A percentile compares a stretch with the other conserved stretches of the same genome.
Evolutionary conservation across 2,113 vertebrate species (phyloP).

Genomic region (Dunckerocampus dactyliophorus): DNA sequence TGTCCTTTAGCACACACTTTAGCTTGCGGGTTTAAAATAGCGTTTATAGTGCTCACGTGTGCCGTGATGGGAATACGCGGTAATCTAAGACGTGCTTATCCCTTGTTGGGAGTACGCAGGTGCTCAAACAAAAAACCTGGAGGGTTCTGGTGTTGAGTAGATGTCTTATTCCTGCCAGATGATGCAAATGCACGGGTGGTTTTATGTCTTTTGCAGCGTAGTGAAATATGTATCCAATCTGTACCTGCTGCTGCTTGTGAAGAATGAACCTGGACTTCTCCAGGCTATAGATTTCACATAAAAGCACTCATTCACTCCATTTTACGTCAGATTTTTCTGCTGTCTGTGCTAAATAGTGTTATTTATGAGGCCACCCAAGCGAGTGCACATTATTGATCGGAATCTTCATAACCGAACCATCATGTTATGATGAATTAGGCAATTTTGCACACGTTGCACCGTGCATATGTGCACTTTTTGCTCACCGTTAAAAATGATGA

Average conservation of each 20-base stretch:
- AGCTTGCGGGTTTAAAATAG: slow-evolving; percentile 45
- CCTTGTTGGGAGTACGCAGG: neutral
- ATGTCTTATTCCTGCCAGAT: slow-evolving; percentile 2
- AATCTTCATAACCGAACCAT: slow-evolving; percentile 44
- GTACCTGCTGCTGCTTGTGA: neutral
- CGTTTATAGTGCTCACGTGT: slow-evolving; percentile 19
- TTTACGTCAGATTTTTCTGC: neutral
- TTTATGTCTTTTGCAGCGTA: neutral
- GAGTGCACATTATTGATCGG: slow-evolving; percentile 35
- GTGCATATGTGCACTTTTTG: neutral
- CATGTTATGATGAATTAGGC: slow-evolving; percentile 37
- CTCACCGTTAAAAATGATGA: neutral
- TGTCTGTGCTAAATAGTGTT: slow-evolving; percentile 19
- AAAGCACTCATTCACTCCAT: slow-evolving; percentile 6
- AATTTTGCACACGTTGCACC: neutral
- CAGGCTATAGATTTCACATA: slow-evolving; percentile 24
- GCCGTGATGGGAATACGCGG: slow-evolving; percentile 37
- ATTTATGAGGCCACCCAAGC: slow-evolving; percentile 34
- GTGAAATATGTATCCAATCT: neutral
- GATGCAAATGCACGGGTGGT: neutral
- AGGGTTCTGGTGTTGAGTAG: neutral
- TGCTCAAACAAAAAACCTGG: neutral
- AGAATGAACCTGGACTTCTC: slow-evolving; percentile 11
- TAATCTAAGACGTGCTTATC: neutral
- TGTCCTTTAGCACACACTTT: slow-evolving; percentile 34